Evolutionary conservation across 2,113 vertebrate genomes (phyloP).

Genomic region (Progne subis): DNA sequence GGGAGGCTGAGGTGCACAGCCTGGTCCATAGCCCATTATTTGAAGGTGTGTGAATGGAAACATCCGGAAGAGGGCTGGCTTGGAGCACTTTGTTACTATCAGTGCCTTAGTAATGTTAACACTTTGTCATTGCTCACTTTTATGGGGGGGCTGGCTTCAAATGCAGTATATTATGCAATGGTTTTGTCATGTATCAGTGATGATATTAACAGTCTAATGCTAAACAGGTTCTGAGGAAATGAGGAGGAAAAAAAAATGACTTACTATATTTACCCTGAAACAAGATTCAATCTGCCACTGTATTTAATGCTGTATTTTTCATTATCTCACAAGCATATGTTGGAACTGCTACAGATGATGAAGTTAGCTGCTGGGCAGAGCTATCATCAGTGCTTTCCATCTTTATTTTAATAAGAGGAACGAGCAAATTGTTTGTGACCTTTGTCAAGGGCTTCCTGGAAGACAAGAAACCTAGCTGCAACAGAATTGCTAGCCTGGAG

Average conservation of each 20-base stretch:
- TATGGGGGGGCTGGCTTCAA: conserved; percentile 75
- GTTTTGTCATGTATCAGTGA: conserved; percentile 83
- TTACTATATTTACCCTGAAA: conserved; percentile 89
- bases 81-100: conserved; percentile 81
- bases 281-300: conserved; percentile 91
- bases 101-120: conserved; percentile 84
- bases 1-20: background rate
- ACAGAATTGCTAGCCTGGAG: conserved; percentile 79
- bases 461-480: conserved; percentile 77
- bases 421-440: conserved; percentile 89
- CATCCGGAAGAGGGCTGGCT: conserved; percentile 42
- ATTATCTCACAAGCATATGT: conserved; percentile 95
- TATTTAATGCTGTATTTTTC: conserved; percentile 94
- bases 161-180: conserved; percentile 88
- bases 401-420: conserved; percentile 88
- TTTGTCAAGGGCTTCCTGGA: conserved; percentile 91
- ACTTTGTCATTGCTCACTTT: conserved; percentile 84
- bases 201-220: conserved; percentile 88
- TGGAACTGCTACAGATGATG: conserved; percentile 89
- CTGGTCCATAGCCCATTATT: background rate
- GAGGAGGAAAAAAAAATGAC: conserved; percentile 82
- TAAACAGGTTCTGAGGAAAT: conserved; percentile 89
- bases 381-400: conserved; percentile 82
- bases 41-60: background rate
- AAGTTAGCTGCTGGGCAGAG: conserved; percentile 92